Evolutionary conservation across 2,113 vertebrate species (phyloP), one percentile per base, ranked within the genome.

Genomic region (Prietella phreatophila): DNA sequence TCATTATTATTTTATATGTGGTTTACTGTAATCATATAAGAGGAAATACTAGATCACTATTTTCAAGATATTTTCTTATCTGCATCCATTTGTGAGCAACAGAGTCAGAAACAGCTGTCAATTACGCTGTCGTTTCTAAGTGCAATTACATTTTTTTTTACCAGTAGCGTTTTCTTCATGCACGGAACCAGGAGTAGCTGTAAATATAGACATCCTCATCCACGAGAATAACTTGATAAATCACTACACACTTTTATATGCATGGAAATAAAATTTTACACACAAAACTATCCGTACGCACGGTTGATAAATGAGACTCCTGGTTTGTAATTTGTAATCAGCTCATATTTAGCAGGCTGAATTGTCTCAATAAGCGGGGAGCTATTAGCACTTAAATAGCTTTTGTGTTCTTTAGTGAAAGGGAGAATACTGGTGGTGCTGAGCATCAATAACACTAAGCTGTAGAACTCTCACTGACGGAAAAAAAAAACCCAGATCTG

Each of bases 341-440:
- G 0, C 55, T 82, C 55, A 39, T 61, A 33, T 39, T 60, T 9
- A 42, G 33, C 55, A 39, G 33, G 19, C 56, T 39, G 33, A 60
- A 25, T 1, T 60, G 30, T 36, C 80, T 82, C 33, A 82, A 39
- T 61, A 27, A 60, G 11, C 4, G 10, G 33, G 20, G 55, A 22
- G 30, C 80, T 25, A 82, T 82, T 60, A 82, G 79, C 55, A 82
- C 80, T 81, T 36, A 82, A 82, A 82, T 36, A 60, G 80, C 80
- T 82, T 82, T 82, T 60, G 56, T 60, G 80, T 60, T 39, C 80
- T 36, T 60, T 39, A 82, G 1, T 82, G 80, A 82, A 61, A 39
- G 80, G n/a, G 36, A 58, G n/a, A 53, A 56, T 56, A 33, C n/a
- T 4, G 25, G 33, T 53, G 47, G 2, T 53, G 25, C 47, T 50